Conservation (phyloP, 2,888 invertebrate species). For the Parnassius smintheus region DNA sequence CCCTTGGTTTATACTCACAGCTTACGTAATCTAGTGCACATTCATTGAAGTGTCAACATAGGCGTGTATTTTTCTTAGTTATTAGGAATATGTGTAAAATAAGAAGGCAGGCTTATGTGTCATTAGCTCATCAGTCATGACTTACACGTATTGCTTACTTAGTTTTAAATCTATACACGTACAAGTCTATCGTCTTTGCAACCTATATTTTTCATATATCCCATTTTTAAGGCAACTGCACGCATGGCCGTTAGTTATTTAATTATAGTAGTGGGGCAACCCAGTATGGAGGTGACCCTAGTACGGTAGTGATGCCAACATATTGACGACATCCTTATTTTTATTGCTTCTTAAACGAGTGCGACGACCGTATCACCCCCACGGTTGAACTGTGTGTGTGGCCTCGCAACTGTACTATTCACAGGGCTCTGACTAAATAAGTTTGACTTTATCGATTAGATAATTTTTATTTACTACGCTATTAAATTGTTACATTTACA, state of each 20-base stretch:
- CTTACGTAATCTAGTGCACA: constrained; percentile 17
- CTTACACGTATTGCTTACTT: too few species aligned
- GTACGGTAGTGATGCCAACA: constrained; percentile 69
- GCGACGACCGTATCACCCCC: constrained; percentile 71
- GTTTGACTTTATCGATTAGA: constrained; percentile 18
- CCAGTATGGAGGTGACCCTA: constrained; percentile 64
- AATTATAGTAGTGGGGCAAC: constrained; percentile 40
- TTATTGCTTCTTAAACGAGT: constrained; percentile 72
- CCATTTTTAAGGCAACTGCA: constrained; percentile 3
- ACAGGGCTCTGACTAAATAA: constrained; percentile 34
- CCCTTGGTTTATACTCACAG: too few species aligned
- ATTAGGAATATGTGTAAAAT: neutral
- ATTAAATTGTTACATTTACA: too few species aligned
- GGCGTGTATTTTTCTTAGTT: neutral
- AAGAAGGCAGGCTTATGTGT: neutral
- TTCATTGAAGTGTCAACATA: constrained; percentile 8
- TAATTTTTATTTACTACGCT: constrained; percentile 6
- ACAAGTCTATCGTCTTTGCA: too few species aligned
- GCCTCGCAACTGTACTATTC: constrained; percentile 61
- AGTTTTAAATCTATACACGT: too few species aligned
- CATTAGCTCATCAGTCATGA: too few species aligned
- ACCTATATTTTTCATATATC: too few species aligned
- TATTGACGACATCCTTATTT: constrained; percentile 81
- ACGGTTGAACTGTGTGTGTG: constrained; percentile 66
- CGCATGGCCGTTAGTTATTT: constrained; percentile 20